Conservation (phyloP, 2,113 vertebrate genomes). For the Hemiscyllium ocellatum region DNA sequence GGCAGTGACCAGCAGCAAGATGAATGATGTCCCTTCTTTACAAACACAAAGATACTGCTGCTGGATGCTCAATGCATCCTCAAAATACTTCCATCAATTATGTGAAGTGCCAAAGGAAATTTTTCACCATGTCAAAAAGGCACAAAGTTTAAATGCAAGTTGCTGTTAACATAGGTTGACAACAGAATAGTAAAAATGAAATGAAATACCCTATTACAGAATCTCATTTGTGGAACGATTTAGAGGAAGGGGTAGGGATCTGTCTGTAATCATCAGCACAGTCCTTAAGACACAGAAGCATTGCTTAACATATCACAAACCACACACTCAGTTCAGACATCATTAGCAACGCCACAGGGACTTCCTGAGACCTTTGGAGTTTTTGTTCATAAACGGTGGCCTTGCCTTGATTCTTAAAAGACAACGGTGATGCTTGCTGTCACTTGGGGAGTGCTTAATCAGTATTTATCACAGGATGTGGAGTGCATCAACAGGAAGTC, state of each 20-base stretch:
- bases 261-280: neutral
- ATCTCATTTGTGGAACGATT: neutral
- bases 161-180: neutral
- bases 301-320: neutral
- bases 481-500: neutral
- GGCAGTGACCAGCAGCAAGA: neutral
- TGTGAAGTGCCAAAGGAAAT: neutral
- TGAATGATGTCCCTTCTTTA: neutral
- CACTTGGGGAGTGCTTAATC: neutral
- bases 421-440: neutral
- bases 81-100: neutral
- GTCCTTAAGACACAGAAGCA: neutral
- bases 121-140: neutral
- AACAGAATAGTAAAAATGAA: neutral
- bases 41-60: neutral
- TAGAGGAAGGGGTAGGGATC: neutral
- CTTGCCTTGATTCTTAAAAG: neutral
- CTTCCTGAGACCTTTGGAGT: neutral
- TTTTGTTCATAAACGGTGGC: neutral
- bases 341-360: neutral
- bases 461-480: neutral
- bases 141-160: neutral
- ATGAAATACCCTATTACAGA: neutral
- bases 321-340: neutral
- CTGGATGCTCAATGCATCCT: neutral